Evolutionary conservation across 1,140 invertebrate species (phyloP).

Genomic region (Nephila pilipes): DNA sequence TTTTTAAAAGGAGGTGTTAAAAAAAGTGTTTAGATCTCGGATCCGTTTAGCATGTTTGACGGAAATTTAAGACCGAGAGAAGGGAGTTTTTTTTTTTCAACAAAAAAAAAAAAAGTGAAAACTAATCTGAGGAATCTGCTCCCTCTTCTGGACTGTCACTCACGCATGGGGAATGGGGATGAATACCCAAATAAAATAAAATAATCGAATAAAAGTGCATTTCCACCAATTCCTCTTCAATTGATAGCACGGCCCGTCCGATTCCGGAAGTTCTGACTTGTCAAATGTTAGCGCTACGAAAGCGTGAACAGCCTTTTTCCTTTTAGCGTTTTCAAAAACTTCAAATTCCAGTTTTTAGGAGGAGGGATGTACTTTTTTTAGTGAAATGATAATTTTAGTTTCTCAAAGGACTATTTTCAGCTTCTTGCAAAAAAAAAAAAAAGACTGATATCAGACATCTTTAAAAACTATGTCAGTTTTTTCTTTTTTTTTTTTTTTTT

Average conservation of each 20-base stretch:
- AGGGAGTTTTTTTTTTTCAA: not conserved
- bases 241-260: not conserved
- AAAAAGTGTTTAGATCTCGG: conserved; percentile 10
- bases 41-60: not conserved
- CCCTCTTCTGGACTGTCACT: conserved; percentile 16
- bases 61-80: conserved; percentile 16
- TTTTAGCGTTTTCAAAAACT: not conserved
- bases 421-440: no score
- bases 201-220: conserved; percentile 34
- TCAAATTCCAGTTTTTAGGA: not conserved
- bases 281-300: not conserved
- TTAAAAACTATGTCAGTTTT: no score
- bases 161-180: not conserved
- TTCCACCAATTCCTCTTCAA: conserved; percentile 32
- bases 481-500: no score
- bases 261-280: conserved; percentile 37
- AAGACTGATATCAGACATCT: no score
- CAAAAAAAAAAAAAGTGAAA: not conserved
- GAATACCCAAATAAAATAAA: conserved; percentile 50
- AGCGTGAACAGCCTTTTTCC: conserved; percentile 14
- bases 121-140: not conserved
- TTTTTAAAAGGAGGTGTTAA: conserved; percentile 25
- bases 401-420: not conserved
- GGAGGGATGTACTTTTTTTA: not conserved
- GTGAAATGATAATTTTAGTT: not conserved